phyloP scores from a whole-genome alignment of 2,113 vertebrate species.

The Tachysurus fulvidraco region DNA sequence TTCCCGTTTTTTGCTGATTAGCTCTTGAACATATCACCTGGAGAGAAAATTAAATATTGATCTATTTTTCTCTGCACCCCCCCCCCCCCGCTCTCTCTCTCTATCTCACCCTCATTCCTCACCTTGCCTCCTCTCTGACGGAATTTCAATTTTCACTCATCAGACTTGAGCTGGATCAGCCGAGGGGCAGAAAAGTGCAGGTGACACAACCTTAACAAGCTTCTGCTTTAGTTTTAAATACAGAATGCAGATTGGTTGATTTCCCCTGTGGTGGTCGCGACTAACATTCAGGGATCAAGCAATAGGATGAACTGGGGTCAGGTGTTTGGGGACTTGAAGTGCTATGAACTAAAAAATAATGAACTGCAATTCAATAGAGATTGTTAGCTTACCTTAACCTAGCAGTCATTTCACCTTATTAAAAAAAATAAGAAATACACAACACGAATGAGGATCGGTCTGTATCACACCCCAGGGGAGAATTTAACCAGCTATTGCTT shows the following conservation, averaged over 20 bases:
- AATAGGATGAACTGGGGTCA: not conserved
- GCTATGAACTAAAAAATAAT: not conserved
- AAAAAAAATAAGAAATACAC: not conserved
- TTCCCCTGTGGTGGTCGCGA: not conserved
- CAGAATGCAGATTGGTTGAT: conserved; percentile 15
- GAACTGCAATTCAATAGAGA: not conserved
- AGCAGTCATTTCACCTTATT: conserved; percentile 1
- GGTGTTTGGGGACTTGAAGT: conserved; percentile 9
- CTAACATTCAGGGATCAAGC: not conserved
- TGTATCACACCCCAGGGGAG: not conserved
- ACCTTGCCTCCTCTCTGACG: conserved; percentile 11
- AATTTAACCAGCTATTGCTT: not conserved
- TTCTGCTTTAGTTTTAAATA: conserved; percentile 26
- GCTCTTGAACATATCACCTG: conserved; percentile 72
- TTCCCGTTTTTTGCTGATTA: conserved; percentile 71
- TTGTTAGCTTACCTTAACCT: not conserved
- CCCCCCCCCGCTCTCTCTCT: not conserved
- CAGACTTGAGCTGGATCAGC: conserved; percentile 33
- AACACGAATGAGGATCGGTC: not conserved
- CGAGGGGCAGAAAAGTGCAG: conserved; percentile 30
- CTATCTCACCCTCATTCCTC: not conserved
- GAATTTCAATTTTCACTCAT: conserved; percentile 43
- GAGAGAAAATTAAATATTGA: conserved; percentile 81
- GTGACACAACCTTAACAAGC: conserved; percentile 44
- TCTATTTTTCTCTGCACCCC: conserved; percentile 67